Conservation (phyloP, 2,797 vertebrate species). For the Danio choprae region DNA sequence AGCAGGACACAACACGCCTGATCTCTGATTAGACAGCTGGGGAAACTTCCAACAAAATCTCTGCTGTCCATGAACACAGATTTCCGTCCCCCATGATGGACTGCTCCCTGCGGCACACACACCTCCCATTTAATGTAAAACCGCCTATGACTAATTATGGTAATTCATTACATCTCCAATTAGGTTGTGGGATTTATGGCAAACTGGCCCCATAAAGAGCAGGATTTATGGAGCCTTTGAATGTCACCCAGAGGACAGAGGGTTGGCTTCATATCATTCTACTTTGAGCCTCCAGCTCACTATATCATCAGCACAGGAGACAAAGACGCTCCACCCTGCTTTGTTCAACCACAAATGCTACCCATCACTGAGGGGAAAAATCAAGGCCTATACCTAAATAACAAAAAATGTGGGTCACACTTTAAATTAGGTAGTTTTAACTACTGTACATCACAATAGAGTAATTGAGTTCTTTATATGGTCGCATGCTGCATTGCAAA, state of each 20-base stretch:
- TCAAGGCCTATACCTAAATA: background rate
- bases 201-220: slow-evolving; percentile 95
- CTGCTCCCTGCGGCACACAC: slow-evolving; percentile 84
- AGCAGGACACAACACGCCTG: slow-evolving; percentile 25
- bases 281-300: slow-evolving; percentile 83
- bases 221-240: slow-evolving; percentile 99
- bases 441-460: background rate
- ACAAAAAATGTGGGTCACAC: background rate
- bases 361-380: slow-evolving; percentile 34
- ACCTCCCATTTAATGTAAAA: slow-evolving; percentile 91
- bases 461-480: too few species aligned
- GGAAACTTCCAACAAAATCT: slow-evolving; percentile 81
- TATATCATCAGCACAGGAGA: slow-evolving; percentile 73
- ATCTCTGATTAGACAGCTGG: slow-evolving; percentile 42
- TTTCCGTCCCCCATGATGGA: slow-evolving; percentile 73
- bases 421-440: background rate
- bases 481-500: too few species aligned
- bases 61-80: slow-evolving; percentile 83
- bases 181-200: slow-evolving; percentile 98
- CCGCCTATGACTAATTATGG: slow-evolving; percentile 99
- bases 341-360: slow-evolving; percentile 52
- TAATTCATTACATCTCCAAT: slow-evolving; percentile 99
- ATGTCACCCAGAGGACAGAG: slow-evolving; percentile 99
- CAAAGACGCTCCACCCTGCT: slow-evolving; percentile 61
- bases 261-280: slow-evolving; percentile 94